Conservation (phyloP, 2,888 invertebrate species). For the Patella depressa region DNA sequence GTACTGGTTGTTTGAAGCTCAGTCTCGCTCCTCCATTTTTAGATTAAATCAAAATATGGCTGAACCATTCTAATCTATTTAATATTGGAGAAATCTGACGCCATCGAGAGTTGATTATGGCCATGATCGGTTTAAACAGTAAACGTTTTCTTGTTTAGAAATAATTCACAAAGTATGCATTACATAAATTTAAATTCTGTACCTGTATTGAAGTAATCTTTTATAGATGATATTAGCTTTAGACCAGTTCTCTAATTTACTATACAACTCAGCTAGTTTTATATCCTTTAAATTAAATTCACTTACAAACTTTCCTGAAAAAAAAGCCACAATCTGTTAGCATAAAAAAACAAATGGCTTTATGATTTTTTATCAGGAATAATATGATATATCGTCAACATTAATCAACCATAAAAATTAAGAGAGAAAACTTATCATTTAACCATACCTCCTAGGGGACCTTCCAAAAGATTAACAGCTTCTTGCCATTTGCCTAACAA, state of each 20-base stretch:
- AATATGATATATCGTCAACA: not conserved
- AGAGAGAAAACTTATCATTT: not conserved
- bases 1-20: too few relatives aligned
- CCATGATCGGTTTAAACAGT: too few relatives aligned
- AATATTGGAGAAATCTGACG: too few relatives aligned
- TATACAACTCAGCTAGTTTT: slow-evolving; percentile 82
- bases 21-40: too few relatives aligned
- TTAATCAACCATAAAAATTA: not conserved
- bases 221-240: slow-evolving; percentile 83
- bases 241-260: slow-evolving; percentile 82
- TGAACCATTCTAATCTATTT: too few relatives aligned
- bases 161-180: not conserved
- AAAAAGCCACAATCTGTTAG: slow-evolving; percentile 10
- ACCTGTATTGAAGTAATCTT: slow-evolving; percentile 82
- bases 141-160: too few relatives aligned
- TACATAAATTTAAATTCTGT: slow-evolving; percentile 28
- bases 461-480: slow-evolving; percentile 85
- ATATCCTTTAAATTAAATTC: slow-evolving; percentile 77
- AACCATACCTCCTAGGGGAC: slow-evolving; percentile 77
- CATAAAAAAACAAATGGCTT: not conserved
- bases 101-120: too few relatives aligned
- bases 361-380: too few relatives aligned
- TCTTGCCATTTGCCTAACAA: slow-evolving; percentile 82
- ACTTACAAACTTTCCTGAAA: slow-evolving; percentile 74
- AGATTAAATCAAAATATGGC: too few relatives aligned